Percentiles rank a stretch among this genome's conserved stretches.
phyloP scores from a whole-genome alignment of 2,113 vertebrate genomes.

The Sceloporus tristichus region DNA sequence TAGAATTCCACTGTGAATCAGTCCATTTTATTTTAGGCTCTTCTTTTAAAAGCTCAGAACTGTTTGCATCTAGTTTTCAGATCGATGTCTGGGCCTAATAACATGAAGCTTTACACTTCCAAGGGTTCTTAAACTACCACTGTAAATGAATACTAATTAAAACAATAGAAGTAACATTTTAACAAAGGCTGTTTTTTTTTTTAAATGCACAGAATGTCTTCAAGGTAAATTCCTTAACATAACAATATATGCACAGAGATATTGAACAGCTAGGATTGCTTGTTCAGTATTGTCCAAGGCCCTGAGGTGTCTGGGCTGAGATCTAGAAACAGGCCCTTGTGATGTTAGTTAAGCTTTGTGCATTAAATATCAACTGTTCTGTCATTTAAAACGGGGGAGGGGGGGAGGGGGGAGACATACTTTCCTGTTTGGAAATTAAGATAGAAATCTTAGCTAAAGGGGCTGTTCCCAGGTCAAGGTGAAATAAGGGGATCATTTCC shows the following conservation, averaged over 20 bases:
- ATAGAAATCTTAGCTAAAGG: too few species aligned
- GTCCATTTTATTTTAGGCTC: constrained; percentile 33
- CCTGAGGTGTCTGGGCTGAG: too few species aligned
- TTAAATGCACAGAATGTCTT: neutral
- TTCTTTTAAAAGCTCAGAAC: constrained; percentile 47
- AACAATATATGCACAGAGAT: neutral
- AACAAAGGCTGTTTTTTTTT: constrained; percentile 4
- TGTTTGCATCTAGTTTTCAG: constrained; percentile 46
- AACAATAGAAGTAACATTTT: constrained; percentile 22
- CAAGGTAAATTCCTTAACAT: neutral
- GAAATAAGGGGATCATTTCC: too few species aligned
- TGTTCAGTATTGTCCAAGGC: too few species aligned
- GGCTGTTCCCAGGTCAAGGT: too few species aligned
- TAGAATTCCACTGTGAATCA: constrained; percentile 54
- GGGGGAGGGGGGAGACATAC: too few species aligned
- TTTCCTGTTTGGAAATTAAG: too few species aligned
- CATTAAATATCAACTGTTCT: too few species aligned
- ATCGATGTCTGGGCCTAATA: constrained; percentile 15
- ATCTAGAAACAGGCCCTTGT: too few species aligned
- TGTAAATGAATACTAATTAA: neutral
- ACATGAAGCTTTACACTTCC: constrained; percentile 28
- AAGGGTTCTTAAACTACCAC: constrained; percentile 1
- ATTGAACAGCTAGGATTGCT: neutral
- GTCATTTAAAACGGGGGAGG: too few species aligned
- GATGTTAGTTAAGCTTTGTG: too few species aligned